phyloP scores from a whole-genome alignment of 2,797 vertebrate genomes.

The Characodon lateralis region DNA sequence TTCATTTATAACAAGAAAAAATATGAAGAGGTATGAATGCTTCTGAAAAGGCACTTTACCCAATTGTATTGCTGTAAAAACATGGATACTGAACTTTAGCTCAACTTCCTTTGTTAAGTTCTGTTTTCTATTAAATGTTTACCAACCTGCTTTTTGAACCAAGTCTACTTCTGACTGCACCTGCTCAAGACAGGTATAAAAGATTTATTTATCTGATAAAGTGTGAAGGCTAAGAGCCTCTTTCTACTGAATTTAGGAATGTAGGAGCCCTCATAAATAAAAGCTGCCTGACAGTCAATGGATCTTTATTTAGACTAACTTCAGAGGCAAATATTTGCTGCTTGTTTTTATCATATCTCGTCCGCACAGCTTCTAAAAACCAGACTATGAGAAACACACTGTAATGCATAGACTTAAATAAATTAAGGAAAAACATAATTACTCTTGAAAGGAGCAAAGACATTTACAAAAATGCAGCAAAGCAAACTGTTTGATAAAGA shows the following conservation, averaged over 20 bases:
- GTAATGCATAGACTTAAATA: conserved; percentile 14
- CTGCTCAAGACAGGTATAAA: conserved; percentile 38
- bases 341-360: conserved; percentile 32
- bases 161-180: conserved; percentile 19
- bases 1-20: background rate
- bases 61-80: background rate
- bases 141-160: conserved; percentile 1
- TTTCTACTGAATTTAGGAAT: conserved; percentile 38
- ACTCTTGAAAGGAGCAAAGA: conserved; percentile 42
- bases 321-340: conserved; percentile 7
- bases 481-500: conserved; percentile 29
- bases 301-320: conserved; percentile 43
- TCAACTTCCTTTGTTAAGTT: background rate
- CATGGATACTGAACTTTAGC: background rate
- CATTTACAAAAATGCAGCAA: conserved; percentile 12
- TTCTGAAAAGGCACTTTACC: background rate
- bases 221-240: conserved; percentile 32
- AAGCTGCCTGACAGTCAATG: conserved; percentile 32
- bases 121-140: conserved; percentile 9
- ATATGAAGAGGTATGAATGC: background rate
- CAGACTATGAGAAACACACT: conserved; percentile 17
- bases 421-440: conserved; percentile 56
- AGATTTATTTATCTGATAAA: conserved; percentile 39
- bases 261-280: conserved; percentile 56
- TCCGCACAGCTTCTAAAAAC: conserved; percentile 10